Conservation (phyloP, 2,888 invertebrate species). For the Drosophila anomalipes region DNA sequence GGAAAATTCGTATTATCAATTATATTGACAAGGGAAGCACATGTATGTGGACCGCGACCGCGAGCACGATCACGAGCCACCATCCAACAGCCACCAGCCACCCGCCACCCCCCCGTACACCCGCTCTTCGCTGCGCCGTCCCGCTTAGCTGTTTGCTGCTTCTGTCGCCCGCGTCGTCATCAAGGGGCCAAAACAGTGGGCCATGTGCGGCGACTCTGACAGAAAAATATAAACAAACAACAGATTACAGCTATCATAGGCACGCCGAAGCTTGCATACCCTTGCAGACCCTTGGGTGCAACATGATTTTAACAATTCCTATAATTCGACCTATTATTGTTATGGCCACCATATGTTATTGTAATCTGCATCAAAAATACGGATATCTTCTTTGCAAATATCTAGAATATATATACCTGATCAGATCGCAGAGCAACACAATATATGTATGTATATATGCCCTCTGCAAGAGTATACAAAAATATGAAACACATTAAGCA, state of each 20-base stretch:
- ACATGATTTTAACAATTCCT: not conserved
- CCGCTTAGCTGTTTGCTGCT: not conserved
- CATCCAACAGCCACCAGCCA: not conserved
- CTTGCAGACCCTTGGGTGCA: not conserved
- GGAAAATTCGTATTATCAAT: slow-evolving; percentile 84
- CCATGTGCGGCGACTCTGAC: slow-evolving; percentile 21
- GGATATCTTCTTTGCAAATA: too few species aligned
- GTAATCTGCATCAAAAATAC: not conserved
- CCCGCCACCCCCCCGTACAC: not conserved
- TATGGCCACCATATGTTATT: not conserved
- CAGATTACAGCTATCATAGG: not conserved
- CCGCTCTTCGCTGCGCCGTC: not conserved
- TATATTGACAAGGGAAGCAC: slow-evolving; percentile 78
- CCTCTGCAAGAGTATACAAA: not conserved
- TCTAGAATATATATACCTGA: not conserved
- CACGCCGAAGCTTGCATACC: not conserved
- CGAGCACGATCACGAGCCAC: slow-evolving; percentile 12
- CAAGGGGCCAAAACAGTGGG: slow-evolving; percentile 43
- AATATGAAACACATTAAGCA: slow-evolving; percentile 7
- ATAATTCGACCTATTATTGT: not conserved
- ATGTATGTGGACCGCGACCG: slow-evolving; percentile 23
- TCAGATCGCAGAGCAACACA: not conserved
- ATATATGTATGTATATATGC: not conserved
- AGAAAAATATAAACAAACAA: slow-evolving; percentile 23
- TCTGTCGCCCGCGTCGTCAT: slow-evolving; percentile 42